Base-by-base conservation (phyloP, 1,140 invertebrate species). In the Schlechtendalia chinensis region DNA sequence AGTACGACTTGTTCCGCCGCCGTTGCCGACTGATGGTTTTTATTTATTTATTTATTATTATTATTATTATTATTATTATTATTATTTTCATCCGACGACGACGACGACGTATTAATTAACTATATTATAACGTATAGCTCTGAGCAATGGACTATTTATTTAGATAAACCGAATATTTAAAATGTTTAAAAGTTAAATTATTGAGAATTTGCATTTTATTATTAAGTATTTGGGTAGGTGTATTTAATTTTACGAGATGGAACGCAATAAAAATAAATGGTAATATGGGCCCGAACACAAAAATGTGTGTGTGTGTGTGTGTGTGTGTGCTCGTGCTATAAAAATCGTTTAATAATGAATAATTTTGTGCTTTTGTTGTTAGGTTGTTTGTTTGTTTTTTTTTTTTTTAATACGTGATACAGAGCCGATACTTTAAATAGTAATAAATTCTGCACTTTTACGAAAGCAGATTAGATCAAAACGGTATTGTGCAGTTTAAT, bases 101-200 rank as follows among this genome's bases (percentile, higher is more conserved):
- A 79, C 75, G 24, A 79, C 27, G 29, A 58, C 56, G 39, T 79
- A 79, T 63, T 79, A 63, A 79, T 63, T 79, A 79, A 63, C 54
- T 24, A 24, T 4, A 22, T 39, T 22, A 22, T 16, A 8, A 39
- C 63, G 12, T 50, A 50, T 50, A 24, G 32, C 58, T 39, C 12
- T 24, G n/a, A 69, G 67, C 45, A 17, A 47, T 69, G 39, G 47
- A 54, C 50, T 39, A 27, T 77, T 58, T 77, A 77, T 77, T 39
- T 77, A 77, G 72, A 59, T 59, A 77, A 58, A 59, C 72, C 54
- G 53, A 58, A 59, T 77, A 79, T 47, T 61, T 59, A 29, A 50
- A 24, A 50, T 27, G 22, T 47, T 22, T 79, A 19, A 8, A 47
- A 61, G 74, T 45, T 19, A 77, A 53, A 77, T 27, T 27, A 39